Base-by-base conservation (phyloP, 2,888 invertebrate genomes). In the Eremobia ochroleuca region DNA sequence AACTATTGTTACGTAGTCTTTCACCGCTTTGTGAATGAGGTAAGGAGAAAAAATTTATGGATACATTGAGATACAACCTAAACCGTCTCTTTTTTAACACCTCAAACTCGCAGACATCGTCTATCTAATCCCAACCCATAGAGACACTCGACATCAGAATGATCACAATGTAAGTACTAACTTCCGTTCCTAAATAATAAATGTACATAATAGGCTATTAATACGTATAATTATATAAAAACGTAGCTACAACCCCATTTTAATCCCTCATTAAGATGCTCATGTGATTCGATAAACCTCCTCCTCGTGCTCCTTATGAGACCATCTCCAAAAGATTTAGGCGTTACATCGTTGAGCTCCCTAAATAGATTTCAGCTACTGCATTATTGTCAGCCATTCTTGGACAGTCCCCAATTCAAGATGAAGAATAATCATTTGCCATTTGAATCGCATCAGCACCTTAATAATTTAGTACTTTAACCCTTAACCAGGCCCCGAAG, bases 121-220 rank as follows among this genome's bases (percentile, higher is more conserved):
- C 11, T 37, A 46, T 28, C 0, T 49, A 25, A 61, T 74, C 74
- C 40, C n/a, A 8, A 61, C 18, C 34, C 18, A 37, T 31, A 52
- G 28, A 21, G 13, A 28, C 75, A 31, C 15, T 40, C 11, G 15
- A 43, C 59, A 74, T 74, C 40, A 34, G 25, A 43, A 43, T 66
- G 13, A 43, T 55, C 28, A 55, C 25, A 28, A 28, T n/a, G 15
- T 46, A 37, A 46, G n/a, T 65, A 37, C 49, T 25, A 6, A 31
- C 76, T 77, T 65, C 65, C n/a, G 77, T 25, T 15, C 18, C 31
- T 18, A 43, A 43, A 52, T 52, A 40, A n/a, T 49, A 37, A 15
- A 21, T 40, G 4, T 28, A 46, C n/a, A n/a, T 31, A 40, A 55
- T 68, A n/a, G 31, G 52, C 52, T 18, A 31, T 43, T n/a, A 9